A percentile compares a stretch with the other conserved stretches of the same genome.
Conservation (phyloP, 2,797 vertebrate species). For the Lepidocolaptes lacrymiger region DNA sequence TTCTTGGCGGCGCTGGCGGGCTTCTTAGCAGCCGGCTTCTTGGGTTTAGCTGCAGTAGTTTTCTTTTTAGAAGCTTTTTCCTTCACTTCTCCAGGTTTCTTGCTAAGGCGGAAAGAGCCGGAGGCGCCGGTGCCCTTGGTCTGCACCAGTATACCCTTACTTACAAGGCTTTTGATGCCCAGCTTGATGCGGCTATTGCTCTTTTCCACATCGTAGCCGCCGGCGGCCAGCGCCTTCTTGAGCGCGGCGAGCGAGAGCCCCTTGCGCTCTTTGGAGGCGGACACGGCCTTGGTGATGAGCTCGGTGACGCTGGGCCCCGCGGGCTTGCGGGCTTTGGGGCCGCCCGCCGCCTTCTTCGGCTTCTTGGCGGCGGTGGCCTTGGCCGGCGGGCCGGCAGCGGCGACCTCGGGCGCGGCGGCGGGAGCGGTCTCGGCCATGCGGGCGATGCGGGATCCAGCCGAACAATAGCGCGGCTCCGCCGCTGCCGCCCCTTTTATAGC, state of each 20-base stretch:
- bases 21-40: background rate
- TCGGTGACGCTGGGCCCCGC: conserved; percentile 43
- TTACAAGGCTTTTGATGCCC: conserved; percentile 80
- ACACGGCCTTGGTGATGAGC: conserved; percentile 73
- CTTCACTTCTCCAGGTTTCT: conserved; percentile 39
- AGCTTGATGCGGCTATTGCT: conserved; percentile 82
- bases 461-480: background rate
- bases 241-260: conserved; percentile 77
- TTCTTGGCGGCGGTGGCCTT: conserved; percentile 33
- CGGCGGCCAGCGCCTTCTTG: conserved; percentile 78
- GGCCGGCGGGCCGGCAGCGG: fast-evolving
- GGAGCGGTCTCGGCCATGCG: background rate
- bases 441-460: fast-evolving
- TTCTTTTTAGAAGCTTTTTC: conserved; percentile 38
- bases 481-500: background rate
- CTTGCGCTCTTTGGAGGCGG: conserved; percentile 75
- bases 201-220: conserved; percentile 76
- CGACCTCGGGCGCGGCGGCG: background rate
- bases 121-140: conserved; percentile 76
- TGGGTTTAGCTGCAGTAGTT: background rate
- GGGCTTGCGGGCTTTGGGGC: conserved; percentile 44
- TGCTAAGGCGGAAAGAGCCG: conserved; percentile 66
- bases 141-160: conserved; percentile 66
- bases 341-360: conserved; percentile 42
- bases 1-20: background rate